Evolutionary conservation across 2,113 vertebrate species (phyloP), one percentile per base, ranked within the genome.

Genomic region (Oxyruncus cristatus): DNA sequence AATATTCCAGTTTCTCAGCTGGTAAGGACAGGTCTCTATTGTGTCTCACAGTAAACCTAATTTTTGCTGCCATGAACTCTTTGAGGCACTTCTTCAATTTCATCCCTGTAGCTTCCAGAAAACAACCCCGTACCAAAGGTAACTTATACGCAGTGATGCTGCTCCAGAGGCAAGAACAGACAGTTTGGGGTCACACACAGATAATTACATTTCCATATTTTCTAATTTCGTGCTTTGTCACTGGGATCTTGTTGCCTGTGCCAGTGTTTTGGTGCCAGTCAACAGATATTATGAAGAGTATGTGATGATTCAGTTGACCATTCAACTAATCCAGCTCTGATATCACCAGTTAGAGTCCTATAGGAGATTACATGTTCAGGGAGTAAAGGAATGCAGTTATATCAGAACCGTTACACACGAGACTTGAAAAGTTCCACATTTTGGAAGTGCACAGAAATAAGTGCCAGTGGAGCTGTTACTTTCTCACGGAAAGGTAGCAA

Each of bases 381-480:
- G n/a, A 84, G 32, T 49, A 75, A 70, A 74, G 35, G 12, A 67
- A 91, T 52, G 5, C 3, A 80, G 75, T 53, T 52, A 42, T 12
- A 52, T 30, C 22, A 75, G 72, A 86, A 75, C 9, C 61, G 13
- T 8, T 67, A 61, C 7, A 33, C 8, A 5, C 0, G 0, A 81
- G 52, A 37, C 14, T 41, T 67, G 23, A 58, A 52, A 88, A 91
- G 47, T 33, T 75, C 30, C 23, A 52, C n/a, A 33, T 62, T 66
- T 71, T 21, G 19, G 37, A 63, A 61, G 12, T 4, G 28, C 47
- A 56, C 2, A 11, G 35, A 39, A 73, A 74, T 6, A 49, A 63
- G 18, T 27, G 37, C 6, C 28, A 52, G 3, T 1, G 1, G 2
- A 85, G 22, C 19, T 21, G 4, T 21, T 62, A 7, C 9, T 46